Conservation (phyloP, 2,888 invertebrate genomes). For the Podabrus alpinus region DNA sequence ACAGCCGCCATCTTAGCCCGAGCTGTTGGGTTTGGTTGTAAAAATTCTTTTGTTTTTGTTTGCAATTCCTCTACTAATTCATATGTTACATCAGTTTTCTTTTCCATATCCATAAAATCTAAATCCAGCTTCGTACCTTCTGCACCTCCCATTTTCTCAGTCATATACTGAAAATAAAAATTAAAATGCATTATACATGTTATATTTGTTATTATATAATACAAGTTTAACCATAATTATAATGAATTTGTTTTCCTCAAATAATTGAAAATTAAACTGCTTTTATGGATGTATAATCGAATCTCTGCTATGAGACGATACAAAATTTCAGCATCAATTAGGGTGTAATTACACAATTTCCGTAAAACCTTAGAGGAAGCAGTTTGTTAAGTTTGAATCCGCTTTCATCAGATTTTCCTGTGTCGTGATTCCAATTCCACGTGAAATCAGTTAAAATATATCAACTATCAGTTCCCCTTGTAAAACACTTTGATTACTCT, state of each 20-base stretch:
- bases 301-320: background rate
- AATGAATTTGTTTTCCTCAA: background rate
- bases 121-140: slow-evolving; percentile 99
- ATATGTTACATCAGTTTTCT: slow-evolving; percentile 98
- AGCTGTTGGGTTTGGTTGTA: slow-evolving; percentile 98
- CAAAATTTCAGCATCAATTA: background rate
- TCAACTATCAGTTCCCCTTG: background rate
- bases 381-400: background rate
- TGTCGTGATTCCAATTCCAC: background rate
- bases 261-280: background rate
- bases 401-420: background rate
- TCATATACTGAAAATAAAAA: slow-evolving; percentile 84
- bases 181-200: background rate
- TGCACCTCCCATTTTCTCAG: slow-evolving; percentile 99
- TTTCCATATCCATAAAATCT: slow-evolving; percentile 99
- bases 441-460: background rate
- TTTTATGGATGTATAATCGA: background rate
- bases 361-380: background rate
- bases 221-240: background rate
- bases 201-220: background rate
- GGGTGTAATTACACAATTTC: background rate
- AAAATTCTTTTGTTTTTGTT: slow-evolving; percentile 95
- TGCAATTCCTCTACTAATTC: slow-evolving; percentile 97
- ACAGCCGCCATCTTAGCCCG: slow-evolving; percentile 94
- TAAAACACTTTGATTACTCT: background rate